Percentiles rank a stretch among this genome's conserved stretches.
phyloP scores from a whole-genome alignment of 2,113 vertebrate species.

The Plectropomus leopardus region DNA sequence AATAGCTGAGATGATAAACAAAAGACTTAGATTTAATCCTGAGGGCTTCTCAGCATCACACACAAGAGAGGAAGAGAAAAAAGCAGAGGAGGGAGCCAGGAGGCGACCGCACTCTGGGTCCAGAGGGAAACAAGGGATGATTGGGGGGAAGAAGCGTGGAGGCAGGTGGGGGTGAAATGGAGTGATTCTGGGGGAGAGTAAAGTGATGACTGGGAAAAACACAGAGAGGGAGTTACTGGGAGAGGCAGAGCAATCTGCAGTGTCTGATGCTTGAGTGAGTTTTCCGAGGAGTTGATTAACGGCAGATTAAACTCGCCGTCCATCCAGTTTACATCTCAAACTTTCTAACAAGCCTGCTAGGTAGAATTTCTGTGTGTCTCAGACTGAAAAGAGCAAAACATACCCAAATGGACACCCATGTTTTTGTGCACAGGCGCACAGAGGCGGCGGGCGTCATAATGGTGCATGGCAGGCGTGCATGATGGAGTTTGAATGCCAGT shows the following conservation, averaged over 20 bases:
- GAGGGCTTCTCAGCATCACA: slow-evolving; percentile 73
- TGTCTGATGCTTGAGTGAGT: slow-evolving; percentile 92
- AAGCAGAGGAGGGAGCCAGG: slow-evolving; percentile 6
- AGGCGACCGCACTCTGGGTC: not conserved
- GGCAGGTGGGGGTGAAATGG: slow-evolving; percentile 60
- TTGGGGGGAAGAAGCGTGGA: slow-evolving; percentile 10
- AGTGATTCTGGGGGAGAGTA: slow-evolving; percentile 37
- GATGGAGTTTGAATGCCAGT: slow-evolving; percentile 42
- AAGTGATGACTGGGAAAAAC: slow-evolving; percentile 63
- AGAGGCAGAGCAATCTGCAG: slow-evolving; percentile 87
- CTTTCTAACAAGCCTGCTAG: slow-evolving; percentile 80
- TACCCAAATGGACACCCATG: slow-evolving; percentile 38
- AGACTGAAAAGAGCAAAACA: slow-evolving; percentile 34
- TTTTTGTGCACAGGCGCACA: slow-evolving; percentile 38
- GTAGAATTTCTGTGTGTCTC: slow-evolving; percentile 72
- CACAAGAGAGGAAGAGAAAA: slow-evolving; percentile 51
- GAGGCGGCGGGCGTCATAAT: slow-evolving; percentile 34
- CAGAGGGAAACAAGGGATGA: slow-evolving; percentile 39
- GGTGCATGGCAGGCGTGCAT: slow-evolving; percentile 41
- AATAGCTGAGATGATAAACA: slow-evolving; percentile 75
- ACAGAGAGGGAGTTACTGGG: slow-evolving; percentile 33
- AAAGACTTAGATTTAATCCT: slow-evolving; percentile 75
- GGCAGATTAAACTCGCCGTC: slow-evolving; percentile 89
- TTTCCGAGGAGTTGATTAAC: slow-evolving; percentile 92
- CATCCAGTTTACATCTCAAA: slow-evolving; percentile 84